These are phyloP conservation scores for Hydrochoerus hydrochaeris DNA, from an alignment of 2,113 vertebrate genomes.

Conservation along the genomic window DNA sequence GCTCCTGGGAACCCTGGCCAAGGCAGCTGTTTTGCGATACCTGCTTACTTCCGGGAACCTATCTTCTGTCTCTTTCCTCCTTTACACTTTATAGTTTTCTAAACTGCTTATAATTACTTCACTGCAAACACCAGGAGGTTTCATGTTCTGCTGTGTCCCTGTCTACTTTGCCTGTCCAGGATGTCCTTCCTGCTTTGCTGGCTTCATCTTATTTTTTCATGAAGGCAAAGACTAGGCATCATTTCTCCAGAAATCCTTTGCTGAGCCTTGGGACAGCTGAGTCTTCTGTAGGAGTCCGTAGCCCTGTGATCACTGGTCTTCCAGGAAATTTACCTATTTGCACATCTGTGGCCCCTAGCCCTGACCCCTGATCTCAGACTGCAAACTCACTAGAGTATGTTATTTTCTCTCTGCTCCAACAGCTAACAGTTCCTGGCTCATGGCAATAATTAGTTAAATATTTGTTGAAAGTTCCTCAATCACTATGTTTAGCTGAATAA, in stretches of 20 bases:
- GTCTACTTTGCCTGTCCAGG: not conserved
- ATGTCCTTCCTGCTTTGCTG: not conserved
- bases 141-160: not conserved
- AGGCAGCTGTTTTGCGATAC: not conserved
- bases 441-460: not conserved
- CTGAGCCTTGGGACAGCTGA: not conserved
- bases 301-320: fast-evolving
- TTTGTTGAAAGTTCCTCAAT: not conserved
- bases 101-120: not conserved
- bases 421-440: not conserved
- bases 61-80: not conserved
- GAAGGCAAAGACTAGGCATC: not conserved
- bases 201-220: not conserved
- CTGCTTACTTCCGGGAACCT: not conserved
- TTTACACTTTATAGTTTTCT: not conserved
- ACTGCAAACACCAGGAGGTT: not conserved
- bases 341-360: not conserved
- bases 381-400: not conserved
- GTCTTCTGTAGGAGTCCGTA: not conserved
- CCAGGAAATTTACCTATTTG: not conserved
- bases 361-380: not conserved
- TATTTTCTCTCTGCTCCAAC: not conserved
- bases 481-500: not conserved
- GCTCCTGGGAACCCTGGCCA: not conserved
- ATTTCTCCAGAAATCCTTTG: not conserved